These are phyloP conservation scores for Plectropomus leopardus DNA, from an alignment of 2,113 vertebrate species.

Conservation along the genomic window DNA sequence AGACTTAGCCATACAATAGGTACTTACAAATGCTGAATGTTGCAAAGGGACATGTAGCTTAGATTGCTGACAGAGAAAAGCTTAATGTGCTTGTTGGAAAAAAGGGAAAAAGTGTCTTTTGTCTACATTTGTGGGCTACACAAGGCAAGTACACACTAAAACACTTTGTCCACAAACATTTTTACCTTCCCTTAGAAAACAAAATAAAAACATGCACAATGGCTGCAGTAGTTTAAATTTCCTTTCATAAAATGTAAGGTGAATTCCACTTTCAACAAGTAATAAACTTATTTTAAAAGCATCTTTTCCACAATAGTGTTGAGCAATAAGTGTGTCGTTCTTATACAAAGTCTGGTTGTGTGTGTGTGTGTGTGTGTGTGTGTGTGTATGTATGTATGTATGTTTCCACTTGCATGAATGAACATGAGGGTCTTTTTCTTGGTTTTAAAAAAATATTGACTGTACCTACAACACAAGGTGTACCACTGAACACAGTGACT, in stretches of 20 bases:
- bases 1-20: background rate
- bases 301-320: background rate
- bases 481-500: slow-evolving; percentile 28
- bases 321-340: background rate
- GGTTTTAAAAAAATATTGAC: slow-evolving; percentile 19
- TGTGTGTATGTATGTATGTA: slow-evolving; percentile 20
- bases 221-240: background rate
- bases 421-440: slow-evolving; percentile 38
- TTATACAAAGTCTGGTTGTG: background rate
- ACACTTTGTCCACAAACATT: background rate
- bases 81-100: background rate
- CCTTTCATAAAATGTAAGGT: background rate
- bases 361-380: slow-evolving; percentile 17
- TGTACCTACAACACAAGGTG: slow-evolving; percentile 49
- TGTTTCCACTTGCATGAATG: slow-evolving; percentile 22
- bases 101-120: background rate
- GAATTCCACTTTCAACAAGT: background rate
- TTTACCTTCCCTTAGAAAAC: background rate
- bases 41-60: background rate
- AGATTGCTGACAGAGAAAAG: background rate
- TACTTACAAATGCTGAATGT: background rate
- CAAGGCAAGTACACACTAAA: background rate
- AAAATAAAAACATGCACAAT: background rate
- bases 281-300: background rate
- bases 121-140: background rate